A percentile compares a stretch with the other conserved stretches of the same genome.
These are phyloP conservation scores for Pionites leucogaster DNA, from an alignment of 2,113 vertebrate genomes.

Conservation along the genomic window DNA sequence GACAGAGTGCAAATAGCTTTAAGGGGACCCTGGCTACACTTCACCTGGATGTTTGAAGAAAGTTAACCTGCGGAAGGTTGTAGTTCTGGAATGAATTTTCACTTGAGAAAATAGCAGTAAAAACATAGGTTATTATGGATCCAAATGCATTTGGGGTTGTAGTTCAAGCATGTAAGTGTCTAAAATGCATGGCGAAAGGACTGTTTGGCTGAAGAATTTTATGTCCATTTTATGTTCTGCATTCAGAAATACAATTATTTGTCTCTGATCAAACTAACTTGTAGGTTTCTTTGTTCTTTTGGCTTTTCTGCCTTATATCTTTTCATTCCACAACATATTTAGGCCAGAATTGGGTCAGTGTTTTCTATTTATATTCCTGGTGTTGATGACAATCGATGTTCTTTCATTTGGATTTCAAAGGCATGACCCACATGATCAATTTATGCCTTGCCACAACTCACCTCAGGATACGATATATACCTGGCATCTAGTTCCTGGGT, in stretches of 20 bases:
- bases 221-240: neutral
- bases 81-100: neutral
- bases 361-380: conserved; percentile 35
- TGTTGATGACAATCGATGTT: conserved; percentile 46
- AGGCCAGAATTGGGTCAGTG: neutral
- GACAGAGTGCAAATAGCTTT: neutral
- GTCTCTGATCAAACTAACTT: neutral
- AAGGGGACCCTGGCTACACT: neutral
- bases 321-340: neutral
- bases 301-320: neutral
- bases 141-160: neutral
- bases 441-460: conserved; percentile 54
- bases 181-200: neutral
- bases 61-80: neutral
- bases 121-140: neutral
- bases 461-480: conserved; percentile 48
- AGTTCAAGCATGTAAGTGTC: neutral
- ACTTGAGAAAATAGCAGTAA: neutral
- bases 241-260: neutral
- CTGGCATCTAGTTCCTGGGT: conserved; percentile 46
- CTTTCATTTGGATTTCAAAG: conserved; percentile 44
- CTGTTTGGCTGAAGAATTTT: neutral
- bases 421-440: conserved; percentile 36
- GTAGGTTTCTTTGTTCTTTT: neutral
- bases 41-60: neutral